Percentiles rank a stretch among this genome's conserved stretches.
Evolutionary conservation across 2,113 vertebrate species (phyloP).

Genomic region (Pholis gunnellus): DNA sequence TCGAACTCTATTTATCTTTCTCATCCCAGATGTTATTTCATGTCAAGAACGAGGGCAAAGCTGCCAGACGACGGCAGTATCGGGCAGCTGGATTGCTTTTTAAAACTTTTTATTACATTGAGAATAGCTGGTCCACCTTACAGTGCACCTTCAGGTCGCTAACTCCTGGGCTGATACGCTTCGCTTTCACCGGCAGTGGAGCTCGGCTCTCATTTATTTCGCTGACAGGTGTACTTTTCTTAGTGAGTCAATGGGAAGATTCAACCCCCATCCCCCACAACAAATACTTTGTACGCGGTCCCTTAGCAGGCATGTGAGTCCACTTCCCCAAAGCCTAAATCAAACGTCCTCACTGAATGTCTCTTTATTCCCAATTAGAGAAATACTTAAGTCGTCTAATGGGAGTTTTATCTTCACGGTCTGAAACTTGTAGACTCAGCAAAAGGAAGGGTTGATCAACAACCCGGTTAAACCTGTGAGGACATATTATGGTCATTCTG

Average conservation of each 20-base stretch:
- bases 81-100: background rate
- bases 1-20: background rate
- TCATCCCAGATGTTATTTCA: background rate
- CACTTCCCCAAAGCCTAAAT: background rate
- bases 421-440: constrained; percentile 47
- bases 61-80: no score
- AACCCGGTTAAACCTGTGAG: constrained; percentile 41
- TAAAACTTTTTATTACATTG: background rate
- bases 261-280: background rate
- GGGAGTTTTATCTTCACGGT: constrained; percentile 61
- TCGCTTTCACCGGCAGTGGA: no score
- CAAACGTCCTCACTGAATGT: constrained; percentile 20
- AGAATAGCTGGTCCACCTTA: background rate
- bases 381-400: constrained; percentile 54
- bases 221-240: no score
- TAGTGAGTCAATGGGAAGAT: no score
- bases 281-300: background rate
- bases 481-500: constrained; percentile 43
- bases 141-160: background rate
- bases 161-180: no score
- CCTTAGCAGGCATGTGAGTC: background rate
- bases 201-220: no score
- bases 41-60: no score
- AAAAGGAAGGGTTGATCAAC: constrained; percentile 49
- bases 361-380: constrained; percentile 47